Evolutionary conservation across 2,113 vertebrate species (phyloP).

Genomic region (Bos indicus): DNA sequence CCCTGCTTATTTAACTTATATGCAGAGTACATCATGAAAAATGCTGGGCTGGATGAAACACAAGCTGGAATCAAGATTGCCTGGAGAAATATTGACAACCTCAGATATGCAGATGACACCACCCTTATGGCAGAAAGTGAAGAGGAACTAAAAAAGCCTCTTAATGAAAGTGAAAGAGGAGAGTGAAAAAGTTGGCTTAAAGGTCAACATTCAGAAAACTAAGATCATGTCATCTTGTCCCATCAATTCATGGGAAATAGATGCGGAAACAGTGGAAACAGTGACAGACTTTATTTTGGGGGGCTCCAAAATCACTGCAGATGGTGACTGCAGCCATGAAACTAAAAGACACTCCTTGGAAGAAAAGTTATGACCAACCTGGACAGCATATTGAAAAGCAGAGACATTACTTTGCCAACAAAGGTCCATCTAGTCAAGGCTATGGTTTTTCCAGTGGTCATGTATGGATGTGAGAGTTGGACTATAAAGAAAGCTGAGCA

Average conservation of each 20-base stretch:
- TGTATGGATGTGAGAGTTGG: not conserved
- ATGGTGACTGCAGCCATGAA: not conserved
- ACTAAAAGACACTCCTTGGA: not conserved
- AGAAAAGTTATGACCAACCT: not conserved
- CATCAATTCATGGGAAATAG: not conserved
- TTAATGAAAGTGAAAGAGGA: not conserved
- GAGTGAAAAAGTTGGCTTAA: not conserved
- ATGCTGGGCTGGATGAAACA: not conserved
- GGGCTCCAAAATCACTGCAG: not conserved
- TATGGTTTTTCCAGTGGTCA: not conserved
- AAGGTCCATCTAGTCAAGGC: not conserved
- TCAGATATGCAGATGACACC: not conserved
- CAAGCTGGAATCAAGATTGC: not conserved
- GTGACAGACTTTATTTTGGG: accelerated
- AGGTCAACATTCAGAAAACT: not conserved
- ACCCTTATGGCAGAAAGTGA: not conserved
- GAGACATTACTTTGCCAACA: not conserved
- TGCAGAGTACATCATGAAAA: not conserved
- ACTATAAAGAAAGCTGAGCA: not conserved
- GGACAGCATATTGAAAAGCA: not conserved
- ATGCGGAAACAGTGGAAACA: not conserved
- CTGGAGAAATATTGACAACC: not conserved
- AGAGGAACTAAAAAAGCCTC: not conserved
- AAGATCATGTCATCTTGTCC: not conserved
- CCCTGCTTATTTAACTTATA: not conserved